These are phyloP conservation scores for Melanotus villosus DNA, from an alignment of 2,888 invertebrate species.

Conservation along the genomic window DNA sequence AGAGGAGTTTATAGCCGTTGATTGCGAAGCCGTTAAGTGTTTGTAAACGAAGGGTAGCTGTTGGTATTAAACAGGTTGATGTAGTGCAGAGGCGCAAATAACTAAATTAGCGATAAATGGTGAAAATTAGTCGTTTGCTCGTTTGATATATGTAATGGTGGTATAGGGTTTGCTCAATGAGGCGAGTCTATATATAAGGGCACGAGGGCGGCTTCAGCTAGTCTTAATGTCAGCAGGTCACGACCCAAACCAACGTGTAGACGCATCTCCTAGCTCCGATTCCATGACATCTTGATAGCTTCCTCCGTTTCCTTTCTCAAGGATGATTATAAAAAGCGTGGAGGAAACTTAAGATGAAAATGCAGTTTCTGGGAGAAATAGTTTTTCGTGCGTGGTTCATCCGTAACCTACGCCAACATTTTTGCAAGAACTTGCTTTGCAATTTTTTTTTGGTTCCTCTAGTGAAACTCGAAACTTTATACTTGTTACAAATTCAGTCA, in stretches of 20 bases:
- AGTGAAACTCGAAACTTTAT: not conserved
- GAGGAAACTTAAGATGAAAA: not conserved
- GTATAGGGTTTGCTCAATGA: constrained; percentile 32
- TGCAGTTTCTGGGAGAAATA: no score
- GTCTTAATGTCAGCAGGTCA: constrained; percentile 47
- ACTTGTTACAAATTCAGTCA: no score
- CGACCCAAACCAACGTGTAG: not conserved
- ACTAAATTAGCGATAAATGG: constrained; percentile 17
- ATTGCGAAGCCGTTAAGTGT: constrained; percentile 21
- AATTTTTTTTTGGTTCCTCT: not conserved
- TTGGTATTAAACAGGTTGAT: constrained; percentile 3
- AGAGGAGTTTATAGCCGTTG: not conserved
- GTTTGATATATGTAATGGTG: constrained; percentile 13
- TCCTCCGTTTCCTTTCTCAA: no score
- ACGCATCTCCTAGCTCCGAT: not conserved
- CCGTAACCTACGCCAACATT: no score
- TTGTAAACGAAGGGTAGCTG: constrained; percentile 8
- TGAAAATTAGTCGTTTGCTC: constrained; percentile 13
- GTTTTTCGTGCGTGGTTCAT: not conserved
- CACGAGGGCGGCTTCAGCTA: constrained; percentile 41
- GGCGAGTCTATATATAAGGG: constrained; percentile 32
- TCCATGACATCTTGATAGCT: not conserved
- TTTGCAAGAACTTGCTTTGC: not conserved
- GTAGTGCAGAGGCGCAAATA: constrained; percentile 5
- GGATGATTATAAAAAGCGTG: not conserved